Base-by-base conservation (phyloP, 1,140 invertebrate genomes). In the Gryllus bimaculatus region DNA sequence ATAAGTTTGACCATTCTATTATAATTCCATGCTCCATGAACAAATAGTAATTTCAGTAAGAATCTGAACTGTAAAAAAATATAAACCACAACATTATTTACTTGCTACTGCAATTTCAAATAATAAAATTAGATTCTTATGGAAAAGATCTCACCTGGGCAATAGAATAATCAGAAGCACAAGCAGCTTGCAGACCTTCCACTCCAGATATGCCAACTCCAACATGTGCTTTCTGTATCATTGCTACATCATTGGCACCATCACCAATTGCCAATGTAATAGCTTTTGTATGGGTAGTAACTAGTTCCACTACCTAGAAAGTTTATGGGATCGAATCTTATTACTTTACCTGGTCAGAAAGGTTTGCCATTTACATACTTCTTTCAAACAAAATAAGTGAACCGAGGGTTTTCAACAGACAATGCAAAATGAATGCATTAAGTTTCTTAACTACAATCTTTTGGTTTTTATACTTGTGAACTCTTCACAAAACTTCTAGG, bases 21-120 rank as follows among this genome's bases (percentile, higher is more conserved):
- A 86, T 99, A 98, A 87, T 98, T 99, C 98, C 98, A 99, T 21
- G 97, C 95, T 75, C 98, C 98, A 85, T 99, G 98, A 66, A 99
- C 97, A 83, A 99, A 91, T 54, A 99, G 87, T 48, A 99, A 88
- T 81, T 95, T 91, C 80, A 93, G 89, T 74, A 98, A 86, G 86
- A 92, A 98, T 47, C 96, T 92, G 88, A 99, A 99, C 91, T 99
- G 91, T 39, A 85, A 83, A 81, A 81, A 82, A 82, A 78, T 73
- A 66, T 10, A 3, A 13, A 1, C 3, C 18, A 66, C 1, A 66
- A 66, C 54, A 66, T 10, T 66, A 66, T 3, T 66, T 13, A 66
- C 18, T 66, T 66, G 10, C 54, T 39, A 39, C 26, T 2, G 26
- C 1, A 5, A 39, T 39, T 39, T 39, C 26, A 39, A 39, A 39